These are phyloP conservation scores for Tragopan temminckii DNA, from an alignment of 2,797 vertebrate genomes.

Conservation along the genomic window DNA sequence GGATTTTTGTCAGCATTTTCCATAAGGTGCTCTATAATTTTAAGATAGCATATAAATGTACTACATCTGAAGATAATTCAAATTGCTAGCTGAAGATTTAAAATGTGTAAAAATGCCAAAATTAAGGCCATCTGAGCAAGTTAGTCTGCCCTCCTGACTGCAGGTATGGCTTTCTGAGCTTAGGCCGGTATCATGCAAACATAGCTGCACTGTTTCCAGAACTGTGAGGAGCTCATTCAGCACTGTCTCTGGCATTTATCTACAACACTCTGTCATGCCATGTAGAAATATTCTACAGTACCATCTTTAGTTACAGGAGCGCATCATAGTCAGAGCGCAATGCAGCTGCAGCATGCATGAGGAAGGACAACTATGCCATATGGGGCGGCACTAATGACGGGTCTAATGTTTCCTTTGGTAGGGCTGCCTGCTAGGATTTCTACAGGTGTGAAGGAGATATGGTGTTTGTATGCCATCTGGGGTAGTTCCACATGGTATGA, in stretches of 20 bases:
- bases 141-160: background rate
- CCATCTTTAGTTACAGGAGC: background rate
- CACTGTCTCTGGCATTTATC: background rate
- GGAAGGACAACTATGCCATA: background rate
- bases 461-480: background rate
- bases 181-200: fast-evolving
- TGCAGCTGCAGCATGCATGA: background rate
- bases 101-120: background rate
- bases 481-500: background rate
- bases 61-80: background rate
- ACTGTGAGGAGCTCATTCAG: background rate
- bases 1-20: conserved; percentile 5
- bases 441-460: background rate
- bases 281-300: background rate
- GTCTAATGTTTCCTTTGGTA: background rate
- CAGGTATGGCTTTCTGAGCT: background rate
- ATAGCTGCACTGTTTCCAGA: fast-evolving
- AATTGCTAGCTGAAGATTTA: background rate
- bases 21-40: background rate
- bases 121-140: background rate
- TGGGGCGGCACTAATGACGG: background rate
- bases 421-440: background rate
- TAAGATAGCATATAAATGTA: background rate
- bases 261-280: background rate
- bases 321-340: background rate